A percentile compares a stretch with the other conserved stretches of the same genome.
Conservation (phyloP, 2,113 vertebrate genomes). For the Scolopax mira region DNA sequence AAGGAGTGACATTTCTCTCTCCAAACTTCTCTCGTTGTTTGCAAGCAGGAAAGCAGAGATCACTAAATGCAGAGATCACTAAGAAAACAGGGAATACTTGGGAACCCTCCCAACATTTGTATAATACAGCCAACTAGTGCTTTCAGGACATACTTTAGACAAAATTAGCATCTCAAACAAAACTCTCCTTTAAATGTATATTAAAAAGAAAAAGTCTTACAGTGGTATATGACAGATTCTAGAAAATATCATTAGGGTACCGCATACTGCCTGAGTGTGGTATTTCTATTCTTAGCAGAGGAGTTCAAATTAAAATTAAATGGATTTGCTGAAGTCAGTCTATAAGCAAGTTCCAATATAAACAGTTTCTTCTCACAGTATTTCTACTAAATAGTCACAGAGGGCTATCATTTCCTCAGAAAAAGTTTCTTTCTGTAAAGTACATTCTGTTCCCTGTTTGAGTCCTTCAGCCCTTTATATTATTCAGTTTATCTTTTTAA, state of each 20-base stretch:
- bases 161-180: neutral
- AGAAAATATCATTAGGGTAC: neutral
- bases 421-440: neutral
- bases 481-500: neutral
- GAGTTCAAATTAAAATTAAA: neutral
- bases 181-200: neutral
- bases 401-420: neutral
- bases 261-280: neutral
- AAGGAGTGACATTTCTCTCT: neutral
- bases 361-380: neutral
- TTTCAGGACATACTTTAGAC: neutral
- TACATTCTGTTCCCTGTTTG: slow-evolving; percentile 8
- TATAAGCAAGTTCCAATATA: neutral
- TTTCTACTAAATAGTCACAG: neutral
- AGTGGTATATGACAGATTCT: neutral
- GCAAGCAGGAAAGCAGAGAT: neutral
- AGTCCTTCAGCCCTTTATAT: neutral
- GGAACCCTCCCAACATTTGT: neutral
- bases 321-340: neutral
- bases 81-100: neutral
- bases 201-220: neutral
- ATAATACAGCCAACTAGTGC: neutral
- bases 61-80: neutral
- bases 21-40: neutral
- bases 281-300: neutral